These are phyloP conservation scores for Oostethus manadensis DNA, from an alignment of 2,113 vertebrate genomes.

Conservation along the genomic window DNA sequence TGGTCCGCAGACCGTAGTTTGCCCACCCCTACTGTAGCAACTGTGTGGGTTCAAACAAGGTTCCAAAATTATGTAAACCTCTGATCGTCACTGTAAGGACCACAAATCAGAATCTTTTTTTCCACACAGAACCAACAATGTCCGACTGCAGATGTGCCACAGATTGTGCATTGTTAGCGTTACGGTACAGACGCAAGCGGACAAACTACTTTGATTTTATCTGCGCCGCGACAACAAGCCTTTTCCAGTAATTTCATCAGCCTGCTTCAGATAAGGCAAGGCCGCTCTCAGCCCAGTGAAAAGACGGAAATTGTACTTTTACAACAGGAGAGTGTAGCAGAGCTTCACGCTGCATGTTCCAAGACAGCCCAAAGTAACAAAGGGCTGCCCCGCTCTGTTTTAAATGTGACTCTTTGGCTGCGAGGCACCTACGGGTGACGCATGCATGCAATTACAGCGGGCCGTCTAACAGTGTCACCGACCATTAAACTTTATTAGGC, in stretches of 20 bases:
- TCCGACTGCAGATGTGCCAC: not conserved
- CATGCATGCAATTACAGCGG: constrained; percentile 1
- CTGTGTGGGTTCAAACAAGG: too few relatives aligned
- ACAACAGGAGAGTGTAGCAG: not conserved
- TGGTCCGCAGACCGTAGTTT: too few relatives aligned
- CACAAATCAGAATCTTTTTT: too few relatives aligned
- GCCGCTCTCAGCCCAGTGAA: not conserved
- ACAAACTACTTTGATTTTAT: constrained; percentile 1
- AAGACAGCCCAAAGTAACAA: not conserved
- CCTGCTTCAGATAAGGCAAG: not conserved
- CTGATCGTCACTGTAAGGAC: too few relatives aligned
- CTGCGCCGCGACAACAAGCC: not conserved
- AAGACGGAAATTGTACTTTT: not conserved
- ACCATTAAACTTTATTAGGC: constrained; percentile 8
- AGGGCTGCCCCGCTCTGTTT: not conserved
- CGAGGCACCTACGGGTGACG: not conserved
- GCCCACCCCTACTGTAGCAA: too few relatives aligned
- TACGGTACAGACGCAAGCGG: not conserved
- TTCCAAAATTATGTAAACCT: too few relatives aligned
- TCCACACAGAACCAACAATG: not conserved
- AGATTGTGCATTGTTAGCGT: not conserved
- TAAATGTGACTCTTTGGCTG: not conserved
- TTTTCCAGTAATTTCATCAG: constrained; percentile 1
- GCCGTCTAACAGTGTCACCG: constrained; percentile 3
- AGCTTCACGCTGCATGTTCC: not conserved